These are phyloP conservation scores for Acomys russatus DNA, from an alignment of 2,797 vertebrate species.

Conservation along the genomic window DNA sequence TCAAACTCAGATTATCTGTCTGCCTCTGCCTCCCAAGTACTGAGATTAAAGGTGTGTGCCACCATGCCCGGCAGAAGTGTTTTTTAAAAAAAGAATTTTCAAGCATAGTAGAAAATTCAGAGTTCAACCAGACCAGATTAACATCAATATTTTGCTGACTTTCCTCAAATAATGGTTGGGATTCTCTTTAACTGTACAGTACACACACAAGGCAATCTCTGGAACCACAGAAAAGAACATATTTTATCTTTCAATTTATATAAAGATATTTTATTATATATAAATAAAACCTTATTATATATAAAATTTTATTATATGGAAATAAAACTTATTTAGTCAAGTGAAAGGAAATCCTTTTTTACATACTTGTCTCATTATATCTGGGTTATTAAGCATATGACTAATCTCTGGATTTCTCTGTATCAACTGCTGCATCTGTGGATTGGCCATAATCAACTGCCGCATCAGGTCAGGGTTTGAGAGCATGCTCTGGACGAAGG, in stretches of 20 bases:
- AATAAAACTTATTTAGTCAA: slow-evolving; percentile 27
- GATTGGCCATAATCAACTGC: slow-evolving; percentile 93
- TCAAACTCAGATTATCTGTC: no score
- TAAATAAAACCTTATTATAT: no score
- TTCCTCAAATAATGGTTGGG: slow-evolving; percentile 40
- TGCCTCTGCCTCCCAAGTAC: no score
- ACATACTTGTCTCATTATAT: slow-evolving; percentile 93
- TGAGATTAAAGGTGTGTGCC: no score
- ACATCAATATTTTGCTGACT: background rate
- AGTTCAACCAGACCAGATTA: slow-evolving; percentile 39
- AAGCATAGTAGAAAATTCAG: slow-evolving; percentile 52
- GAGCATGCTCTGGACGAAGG: slow-evolving; percentile 93
- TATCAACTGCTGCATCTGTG: slow-evolving; percentile 94
- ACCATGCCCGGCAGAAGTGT: background rate
- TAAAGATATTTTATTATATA: no score
- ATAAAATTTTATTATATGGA: no score
- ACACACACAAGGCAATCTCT: background rate
- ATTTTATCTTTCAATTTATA: no score
- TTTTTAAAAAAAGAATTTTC: background rate
- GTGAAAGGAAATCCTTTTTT: slow-evolving; percentile 41
- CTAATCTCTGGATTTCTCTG: slow-evolving; percentile 94
- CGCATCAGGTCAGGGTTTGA: slow-evolving; percentile 93
- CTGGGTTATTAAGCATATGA: slow-evolving; percentile 93
- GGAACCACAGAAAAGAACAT: slow-evolving; percentile 8
- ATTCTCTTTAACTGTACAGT: slow-evolving; percentile 20